Conservation (phyloP, 2,797 vertebrate genomes). For the Naso thynnoides region DNA sequence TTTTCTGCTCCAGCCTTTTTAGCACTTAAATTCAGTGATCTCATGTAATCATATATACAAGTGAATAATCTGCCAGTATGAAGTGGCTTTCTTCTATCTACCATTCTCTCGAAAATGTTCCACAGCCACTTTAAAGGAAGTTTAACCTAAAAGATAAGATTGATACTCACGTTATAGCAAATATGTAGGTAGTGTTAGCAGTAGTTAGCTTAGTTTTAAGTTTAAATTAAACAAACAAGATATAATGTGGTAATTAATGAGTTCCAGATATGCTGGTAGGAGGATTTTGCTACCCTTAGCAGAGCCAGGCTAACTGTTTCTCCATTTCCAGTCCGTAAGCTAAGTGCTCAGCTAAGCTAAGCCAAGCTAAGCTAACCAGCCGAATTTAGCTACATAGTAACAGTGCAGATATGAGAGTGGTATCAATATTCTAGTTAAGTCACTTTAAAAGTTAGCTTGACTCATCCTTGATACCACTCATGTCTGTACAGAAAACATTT, state of each 20-base stretch:
- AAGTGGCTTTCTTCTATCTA: not conserved
- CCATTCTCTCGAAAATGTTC: not conserved
- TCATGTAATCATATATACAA: not conserved
- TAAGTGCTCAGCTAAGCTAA: too few relatives aligned
- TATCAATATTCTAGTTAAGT: not conserved
- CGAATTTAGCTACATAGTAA: not conserved
- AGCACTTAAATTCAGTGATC: not conserved
- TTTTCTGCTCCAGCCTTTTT: slow-evolving; percentile 4
- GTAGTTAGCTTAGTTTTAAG: not conserved
- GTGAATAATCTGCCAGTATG: slow-evolving; percentile 5
- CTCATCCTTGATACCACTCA: not conserved
- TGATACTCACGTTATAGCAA: not conserved
- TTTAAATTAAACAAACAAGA: not conserved
- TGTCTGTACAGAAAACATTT: not conserved
- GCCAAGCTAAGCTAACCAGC: slow-evolving; percentile 3
- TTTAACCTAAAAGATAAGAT: not conserved
- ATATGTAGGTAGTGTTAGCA: not conserved
- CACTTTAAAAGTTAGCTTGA: not conserved
- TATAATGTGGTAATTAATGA: not conserved
- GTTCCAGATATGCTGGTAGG: not conserved
- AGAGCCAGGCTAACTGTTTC: not conserved
- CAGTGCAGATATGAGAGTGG: not conserved
- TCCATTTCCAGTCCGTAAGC: not conserved
- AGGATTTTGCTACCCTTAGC: not conserved
- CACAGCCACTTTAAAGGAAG: not conserved